Base-by-base conservation (phyloP, 2,797 vertebrate species). In the Muscicapa comitata region DNA sequence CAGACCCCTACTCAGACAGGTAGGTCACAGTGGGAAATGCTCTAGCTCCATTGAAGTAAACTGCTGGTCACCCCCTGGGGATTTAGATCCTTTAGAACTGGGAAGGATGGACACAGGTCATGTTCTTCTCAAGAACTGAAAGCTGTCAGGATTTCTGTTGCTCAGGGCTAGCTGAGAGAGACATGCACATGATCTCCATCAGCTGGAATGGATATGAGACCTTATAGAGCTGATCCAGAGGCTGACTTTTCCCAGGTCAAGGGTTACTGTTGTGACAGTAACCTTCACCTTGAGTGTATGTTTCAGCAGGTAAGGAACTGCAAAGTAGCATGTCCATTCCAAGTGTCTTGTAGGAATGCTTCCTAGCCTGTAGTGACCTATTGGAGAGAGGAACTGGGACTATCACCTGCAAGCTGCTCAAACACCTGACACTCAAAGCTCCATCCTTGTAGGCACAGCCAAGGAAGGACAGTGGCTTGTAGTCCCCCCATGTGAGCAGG, bases 101-200 rank as follows among this genome's bases (percentile, higher is more conserved):
- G 31, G 20, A 77, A 61, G 51, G 18, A 25, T n/a, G 75, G 37
- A 48, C 55, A 33, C 5, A 75, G 38, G 11, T 68, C 50, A 10
- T 31, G 5, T 31, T 67, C 17, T 38, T 79, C 81, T 40, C 4
- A 72, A 28, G 23, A 25, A 37, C 33, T 70, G 51, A 78, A 79
- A 67, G 7, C 5, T 71, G 45, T 7, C 45, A 50, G 50, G 55
- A 17, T 45, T 45, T 54, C n/a, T 42, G 38, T 48, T 84, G 24
- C 33, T 61, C 29, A 26, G 50, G 45, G 6, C 31, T 61, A 13
- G 19, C 38, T 79, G 35, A 75, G 19, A 57, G 24, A 63, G 23
- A 84, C 75, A 58, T 23, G 31, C 20, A 20, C 0, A 0, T 29
- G 47, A 68, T 19, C 42, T 84, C 3, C 0, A 54, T 58, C 10